phyloP scores from a whole-genome alignment of 2,113 vertebrate genomes.

The Nothocercus julius region DNA sequence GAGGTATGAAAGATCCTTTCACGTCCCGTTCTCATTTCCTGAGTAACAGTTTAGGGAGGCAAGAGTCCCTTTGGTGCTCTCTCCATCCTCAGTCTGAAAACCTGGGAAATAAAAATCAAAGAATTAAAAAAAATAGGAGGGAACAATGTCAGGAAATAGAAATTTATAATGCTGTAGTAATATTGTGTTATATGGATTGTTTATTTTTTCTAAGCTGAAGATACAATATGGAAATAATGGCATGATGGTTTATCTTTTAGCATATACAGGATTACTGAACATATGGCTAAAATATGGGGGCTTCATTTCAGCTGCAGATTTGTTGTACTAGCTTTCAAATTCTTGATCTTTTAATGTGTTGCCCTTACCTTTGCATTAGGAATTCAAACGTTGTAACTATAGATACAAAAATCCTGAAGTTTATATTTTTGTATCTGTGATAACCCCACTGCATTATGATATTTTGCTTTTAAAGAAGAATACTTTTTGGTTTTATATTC shows the following conservation, averaged over 20 bases:
- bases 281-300: background rate
- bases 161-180: background rate
- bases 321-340: background rate
- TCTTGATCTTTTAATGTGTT: background rate
- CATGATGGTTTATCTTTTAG: background rate
- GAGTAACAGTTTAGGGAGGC: background rate
- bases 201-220: background rate
- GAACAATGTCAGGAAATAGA: background rate
- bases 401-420: background rate
- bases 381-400: background rate
- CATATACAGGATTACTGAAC: background rate
- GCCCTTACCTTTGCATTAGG: background rate
- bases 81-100: background rate
- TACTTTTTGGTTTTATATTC: background rate
- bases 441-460: background rate
- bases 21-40: background rate
- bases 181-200: background rate
- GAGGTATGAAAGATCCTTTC: background rate
- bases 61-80: background rate
- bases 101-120: background rate
- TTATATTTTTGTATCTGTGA: background rate
- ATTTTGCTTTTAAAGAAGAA: conserved; percentile 8
- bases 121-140: background rate
- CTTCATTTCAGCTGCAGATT: background rate
- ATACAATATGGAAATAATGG: background rate